Evolutionary conservation across 2,113 vertebrate genomes (phyloP), one percentile per base, ranked within the genome.

Genomic region (Parus major): DNA sequence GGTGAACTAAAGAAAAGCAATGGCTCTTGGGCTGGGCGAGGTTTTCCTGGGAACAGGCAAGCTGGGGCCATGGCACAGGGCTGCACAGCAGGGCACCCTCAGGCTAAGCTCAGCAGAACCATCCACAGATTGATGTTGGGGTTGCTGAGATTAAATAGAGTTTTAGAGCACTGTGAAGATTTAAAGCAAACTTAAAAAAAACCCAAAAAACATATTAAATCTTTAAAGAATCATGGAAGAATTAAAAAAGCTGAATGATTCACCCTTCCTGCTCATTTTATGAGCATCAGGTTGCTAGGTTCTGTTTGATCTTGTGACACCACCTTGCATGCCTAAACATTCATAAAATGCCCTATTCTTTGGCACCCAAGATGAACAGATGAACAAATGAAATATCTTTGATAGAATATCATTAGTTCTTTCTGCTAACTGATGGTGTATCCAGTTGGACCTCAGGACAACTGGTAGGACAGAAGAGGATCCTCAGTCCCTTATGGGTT

Each of bases 251-350:
- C 35, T 33, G 41, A 89, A 50, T 11, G 22, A 70, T 57, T 90
- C 66, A 42, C 35, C 42, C 75, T 80, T 85, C 68, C 71, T 83
- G 75, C n/a, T 42, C 27, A 3, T 91, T 97, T 95, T 92, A 92
- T 44, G 75, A 95, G 83, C 52, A 22, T 27, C 5, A 27, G 73
- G 83, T 52, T 73, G 65, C 42, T 86, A 17, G 46, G 42, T 65
- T 86, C 90, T 72, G 80, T 92, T 94, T 94, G 82, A 88, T 86
- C 75, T 91, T 59, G 70, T 90, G 79, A 76, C 64, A 72, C 61
- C 71, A 47, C 61, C 61, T 69, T 41, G 60, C 75, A 50, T 36
- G 41, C 47, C 82, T 72, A 82, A 94, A 83, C 52, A 61, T 29
- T 64, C 44, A 76, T 68, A 70, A 91, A 89, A 64, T 22, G n/a